Evolutionary conservation across 2,888 invertebrate genomes (phyloP), one percentile per base, ranked within the genome.

Genomic region (Hyalella azteca): DNA sequence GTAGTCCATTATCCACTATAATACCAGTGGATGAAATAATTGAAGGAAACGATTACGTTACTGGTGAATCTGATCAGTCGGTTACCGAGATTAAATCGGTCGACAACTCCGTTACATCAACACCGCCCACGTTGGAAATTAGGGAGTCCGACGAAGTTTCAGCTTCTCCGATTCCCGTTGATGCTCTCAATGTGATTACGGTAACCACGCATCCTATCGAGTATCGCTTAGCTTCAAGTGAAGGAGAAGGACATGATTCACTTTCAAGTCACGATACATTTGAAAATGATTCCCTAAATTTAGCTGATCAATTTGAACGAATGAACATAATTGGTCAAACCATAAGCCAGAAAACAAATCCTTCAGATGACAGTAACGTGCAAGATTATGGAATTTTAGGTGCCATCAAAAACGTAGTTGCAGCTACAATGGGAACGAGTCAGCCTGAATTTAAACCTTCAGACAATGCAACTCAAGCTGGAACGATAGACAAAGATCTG

Each of bases 291-390:
- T 26, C 66, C 36, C 13, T 66, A 4, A 66, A 66, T 15, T 36
- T 66, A 36, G 66, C 66, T 19, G 66, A 66, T 36, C 66, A 66
- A 5, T 66, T 22, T 29, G 66, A 66, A 66, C 9, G 66, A 19
- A 66, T 66, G 66, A 66, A 66, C 19, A n/a, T 66, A 19, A 66
- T 66, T 36, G 36, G 36, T 4, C 1, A 36, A 66, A 29, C 36
- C 7, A 19, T 66, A 36, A 66, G 19, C 19, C 13, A n/a, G 5
- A 36, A 36, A 32, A 36, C n/a, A 4, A 36, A 1, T 36, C 3
- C 66, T 32, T 9, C 2, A 0, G 36, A 32, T 2, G 39, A 66
- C 5, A 36, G 19, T 15, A 19, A 66, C 19, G 13, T 36, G 32
- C 32, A 66, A 36, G 36, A 36, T 19, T 5, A 66, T 22, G 19